Base-by-base conservation (phyloP, 1,140 invertebrate genomes). In the Drosophila nikananu region DNA sequence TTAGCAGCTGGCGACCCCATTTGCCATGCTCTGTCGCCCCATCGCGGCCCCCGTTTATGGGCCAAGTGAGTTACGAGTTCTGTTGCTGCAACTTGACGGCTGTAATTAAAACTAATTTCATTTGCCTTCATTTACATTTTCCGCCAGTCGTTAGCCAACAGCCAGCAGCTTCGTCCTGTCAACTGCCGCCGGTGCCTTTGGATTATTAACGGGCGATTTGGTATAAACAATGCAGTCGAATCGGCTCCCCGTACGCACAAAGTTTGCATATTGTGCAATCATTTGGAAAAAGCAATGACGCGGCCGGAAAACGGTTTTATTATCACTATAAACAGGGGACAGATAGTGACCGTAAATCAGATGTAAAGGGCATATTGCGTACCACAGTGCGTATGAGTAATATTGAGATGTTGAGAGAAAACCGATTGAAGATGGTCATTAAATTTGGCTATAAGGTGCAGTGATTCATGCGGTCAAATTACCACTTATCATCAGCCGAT, bases 71-170 rank as follows among this genome's bases (percentile, higher is more conserved):
- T 90, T 90, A 81, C 81, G 86, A 89, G 78, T 72, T 81, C 75
- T 80, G 80, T 72, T 89, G 78, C 84, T 77, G 77, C 86, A 79
- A 91, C 81, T 89, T 90, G 81, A 86, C 73, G 81, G 67, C 75
- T 81, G 86, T 89, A 90, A 89, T 89, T 90, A 90, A 90, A 89
- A 91, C 86, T 86, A 90, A 89, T 89, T 89, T 89, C 82, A 90
- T 89, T 89, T 90, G 79, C 81, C 77, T 82, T 89, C 70, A 77
- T 86, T 84, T 64, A 64, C 81, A 77, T 71, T 73, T 59, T 9
- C 49, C n/a, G 58, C 32, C 58, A 41, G 58, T 27, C 32, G 25
- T 30, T 30, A 52, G 51, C n/a, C 49, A 19, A 19, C 27, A 13
- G 41, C 32, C 52, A 51, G 32, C 35, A 64, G 55, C 75, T 25